Evolutionary conservation across 2,888 invertebrate species (phyloP), one percentile per base, ranked within the genome.

Genomic region (Cerastoderma edule): DNA sequence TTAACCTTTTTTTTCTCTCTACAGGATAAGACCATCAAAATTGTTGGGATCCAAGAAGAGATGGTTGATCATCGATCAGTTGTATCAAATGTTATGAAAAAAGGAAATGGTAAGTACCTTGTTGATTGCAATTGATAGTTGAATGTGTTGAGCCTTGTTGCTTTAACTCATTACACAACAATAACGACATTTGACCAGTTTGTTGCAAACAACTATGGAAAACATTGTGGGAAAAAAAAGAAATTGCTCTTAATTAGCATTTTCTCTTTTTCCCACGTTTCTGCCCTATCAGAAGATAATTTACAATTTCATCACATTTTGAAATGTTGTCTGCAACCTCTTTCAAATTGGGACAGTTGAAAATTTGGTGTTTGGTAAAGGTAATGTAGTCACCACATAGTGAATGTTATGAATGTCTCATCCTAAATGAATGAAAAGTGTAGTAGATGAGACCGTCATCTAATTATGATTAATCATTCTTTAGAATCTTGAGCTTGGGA

Each of bases 1-100:
- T 53, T 19, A 8, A 19, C 13, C 10, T 53, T 10, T 53, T 50
- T 22, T 60, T 44, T 44, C 27, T 74, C 56, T 67, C 77, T 81
- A 33, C 79, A 93, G 48, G 94, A 94, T 78, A 96, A 96, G 0
- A 93, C 94, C 71, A 94, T 96, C 0, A 94, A 94, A 83, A 95
- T 96, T 3, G 83, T 79, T 0, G 94, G 95, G 76, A 94, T 95
- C 50, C 95, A 94, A 60, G 91, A 92, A 71, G 85, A 88, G 67
- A 46, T 89, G 27, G 88, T 90, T 0, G 84, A 80, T 28, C 74
- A 75, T 28, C 44, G 70, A 22, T 79, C 83, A 8, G 80, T 87
- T 54, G 85, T 91, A 0, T 53, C 84, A 10, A 44, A 71, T 13
- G 80, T 90, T 30, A 95, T 96, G 87, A 94, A 96, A 89, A 91